These are phyloP conservation scores for Wiebesia pumilae DNA, from an alignment of 1,140 invertebrate genomes.

Conservation along the genomic window DNA sequence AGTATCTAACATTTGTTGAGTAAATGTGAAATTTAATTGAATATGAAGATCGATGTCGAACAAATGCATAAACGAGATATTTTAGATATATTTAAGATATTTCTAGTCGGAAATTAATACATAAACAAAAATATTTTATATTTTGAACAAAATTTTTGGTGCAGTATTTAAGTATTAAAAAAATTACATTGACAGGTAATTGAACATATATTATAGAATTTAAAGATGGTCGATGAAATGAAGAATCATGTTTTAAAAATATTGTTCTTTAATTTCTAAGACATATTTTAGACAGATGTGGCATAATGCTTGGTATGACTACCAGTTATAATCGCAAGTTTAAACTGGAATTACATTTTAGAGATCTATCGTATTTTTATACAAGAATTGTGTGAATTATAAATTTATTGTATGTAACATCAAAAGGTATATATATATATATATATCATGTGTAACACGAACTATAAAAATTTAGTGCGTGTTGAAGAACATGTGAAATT, in stretches of 20 bases:
- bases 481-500: neutral
- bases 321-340: slow-evolving; percentile 1
- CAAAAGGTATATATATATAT: neutral
- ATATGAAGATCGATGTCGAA: no score
- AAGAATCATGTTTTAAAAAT: slow-evolving; percentile 27
- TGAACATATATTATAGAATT: no score
- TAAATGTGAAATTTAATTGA: no score
- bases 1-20: no score
- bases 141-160: neutral
- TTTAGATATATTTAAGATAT: no score
- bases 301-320: slow-evolving; percentile 25
- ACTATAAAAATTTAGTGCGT: slow-evolving; percentile 48
- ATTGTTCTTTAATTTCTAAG: slow-evolving; percentile 39
- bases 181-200: no score
- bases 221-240: neutral
- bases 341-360: slow-evolving; percentile 37
- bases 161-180: no score
- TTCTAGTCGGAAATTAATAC: no score
- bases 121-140: neutral
- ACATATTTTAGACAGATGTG: slow-evolving; percentile 36
- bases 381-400: slow-evolving; percentile 23
- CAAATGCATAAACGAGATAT: no score
- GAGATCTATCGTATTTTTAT: slow-evolving; percentile 19
- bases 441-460: slow-evolving; percentile 9
- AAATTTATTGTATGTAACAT: slow-evolving; percentile 9